Evolutionary conservation across 1,140 invertebrate genomes (phyloP).

Genomic region (Triops longicaudatus): DNA sequence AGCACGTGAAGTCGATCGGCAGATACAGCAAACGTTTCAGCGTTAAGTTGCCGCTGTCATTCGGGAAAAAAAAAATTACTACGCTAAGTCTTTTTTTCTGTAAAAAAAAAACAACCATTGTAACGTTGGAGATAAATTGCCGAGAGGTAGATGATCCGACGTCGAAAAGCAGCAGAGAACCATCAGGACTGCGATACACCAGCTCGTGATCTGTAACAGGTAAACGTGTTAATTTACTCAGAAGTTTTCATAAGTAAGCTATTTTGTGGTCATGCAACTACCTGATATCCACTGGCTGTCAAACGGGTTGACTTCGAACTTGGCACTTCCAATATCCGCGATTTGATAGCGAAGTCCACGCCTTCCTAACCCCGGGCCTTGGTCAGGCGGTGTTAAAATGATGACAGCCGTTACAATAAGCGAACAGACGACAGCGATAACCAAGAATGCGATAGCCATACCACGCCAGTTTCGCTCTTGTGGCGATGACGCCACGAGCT

Average conservation of each 20-base stretch:
- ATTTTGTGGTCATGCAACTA: conserved; percentile 38
- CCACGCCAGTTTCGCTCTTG: conserved; percentile 80
- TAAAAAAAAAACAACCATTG: conserved; percentile 57
- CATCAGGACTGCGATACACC: conserved; percentile 57
- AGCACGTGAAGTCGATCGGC: conserved; percentile 65
- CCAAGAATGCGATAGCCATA: conserved; percentile 75
- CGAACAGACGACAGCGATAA: conserved; percentile 76
- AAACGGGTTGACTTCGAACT: conserved; percentile 53
- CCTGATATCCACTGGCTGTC: conserved; percentile 74
- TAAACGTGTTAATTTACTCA: too few relatives aligned
- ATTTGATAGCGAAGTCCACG: conserved; percentile 48
- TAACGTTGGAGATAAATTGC: conserved; percentile 64
- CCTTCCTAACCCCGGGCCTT: conserved; percentile 56
- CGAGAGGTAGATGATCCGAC: conserved; percentile 56
- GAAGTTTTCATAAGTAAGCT: background rate
- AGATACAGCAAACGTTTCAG: conserved; percentile 61
- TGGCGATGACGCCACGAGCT: conserved; percentile 66
- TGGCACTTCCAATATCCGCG: conserved; percentile 53
- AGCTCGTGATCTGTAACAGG: conserved; percentile 56
- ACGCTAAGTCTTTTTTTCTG: background rate
- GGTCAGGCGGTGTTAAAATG: conserved; percentile 64
- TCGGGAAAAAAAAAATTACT: conserved; percentile 31
- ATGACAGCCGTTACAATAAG: conserved; percentile 80
- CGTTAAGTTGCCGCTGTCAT: conserved; percentile 60
- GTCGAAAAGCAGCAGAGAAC: conserved; percentile 61